Conservation (phyloP, 2,888 invertebrate genomes). For the Dicyrtoma fusca region DNA sequence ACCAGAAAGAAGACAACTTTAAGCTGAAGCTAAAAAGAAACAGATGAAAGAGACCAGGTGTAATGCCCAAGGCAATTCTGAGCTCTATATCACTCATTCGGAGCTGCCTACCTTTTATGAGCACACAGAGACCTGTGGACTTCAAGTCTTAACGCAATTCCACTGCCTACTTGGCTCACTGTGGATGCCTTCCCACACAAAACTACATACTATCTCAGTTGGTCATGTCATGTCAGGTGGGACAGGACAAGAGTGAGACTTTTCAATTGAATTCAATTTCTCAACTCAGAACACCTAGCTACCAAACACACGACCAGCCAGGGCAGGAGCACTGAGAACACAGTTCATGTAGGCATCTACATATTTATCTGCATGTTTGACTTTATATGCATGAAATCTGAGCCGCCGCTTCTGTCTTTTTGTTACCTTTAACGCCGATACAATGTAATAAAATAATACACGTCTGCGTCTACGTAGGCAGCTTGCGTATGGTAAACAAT, state of each 20-base stretch:
- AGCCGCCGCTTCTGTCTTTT: constrained; percentile 30
- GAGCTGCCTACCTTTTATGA: constrained; percentile 35
- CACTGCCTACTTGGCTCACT: constrained; percentile 30
- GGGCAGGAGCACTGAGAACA: background rate
- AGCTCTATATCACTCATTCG: constrained; percentile 42
- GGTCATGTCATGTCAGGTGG: constrained; percentile 38
- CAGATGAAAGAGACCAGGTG: constrained; percentile 51
- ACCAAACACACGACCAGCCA: background rate
- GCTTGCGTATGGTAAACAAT: constrained; percentile 25
- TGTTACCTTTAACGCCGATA: constrained; percentile 29
- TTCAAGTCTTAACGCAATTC: constrained; percentile 9
- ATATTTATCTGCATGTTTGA: background rate
- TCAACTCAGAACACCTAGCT: constrained; percentile 12
- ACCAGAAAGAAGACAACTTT: constrained; percentile 20
- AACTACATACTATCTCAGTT: constrained; percentile 43
- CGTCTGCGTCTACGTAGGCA: constrained; percentile 17
- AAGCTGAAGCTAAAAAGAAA: constrained; percentile 4
- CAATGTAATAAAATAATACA: constrained; percentile 25
- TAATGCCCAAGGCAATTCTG: constrained; percentile 52
- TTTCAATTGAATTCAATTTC: constrained; percentile 41
- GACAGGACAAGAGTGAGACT: constrained; percentile 43
- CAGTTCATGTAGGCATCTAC: too few species aligned
- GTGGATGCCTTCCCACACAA: constrained; percentile 38
- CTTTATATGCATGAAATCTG: constrained; percentile 22
- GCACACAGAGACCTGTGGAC: constrained; percentile 10